phyloP scores from a whole-genome alignment of 2,797 vertebrate species.

The Hoplostethus atlanticus region DNA sequence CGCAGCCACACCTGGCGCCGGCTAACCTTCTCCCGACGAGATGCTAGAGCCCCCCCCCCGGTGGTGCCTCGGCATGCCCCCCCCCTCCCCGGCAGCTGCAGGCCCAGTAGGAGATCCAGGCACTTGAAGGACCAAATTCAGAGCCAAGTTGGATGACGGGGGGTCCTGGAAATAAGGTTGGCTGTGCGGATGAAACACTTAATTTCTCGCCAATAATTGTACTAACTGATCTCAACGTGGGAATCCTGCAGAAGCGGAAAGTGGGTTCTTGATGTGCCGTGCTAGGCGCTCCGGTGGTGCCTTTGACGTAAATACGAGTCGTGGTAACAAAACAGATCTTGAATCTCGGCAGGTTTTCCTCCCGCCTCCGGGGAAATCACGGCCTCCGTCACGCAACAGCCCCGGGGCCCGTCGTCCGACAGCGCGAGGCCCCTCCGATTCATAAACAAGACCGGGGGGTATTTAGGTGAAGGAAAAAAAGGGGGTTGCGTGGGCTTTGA shows the following conservation, averaged over 20 bases:
- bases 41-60: constrained; percentile 32
- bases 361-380: constrained; percentile 64
- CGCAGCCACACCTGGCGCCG: constrained; percentile 67
- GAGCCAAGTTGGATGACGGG: constrained; percentile 65
- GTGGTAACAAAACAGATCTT: constrained; percentile 47
- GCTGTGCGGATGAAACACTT: constrained; percentile 65
- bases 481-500: constrained; percentile 48
- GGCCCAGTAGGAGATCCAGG: constrained; percentile 59
- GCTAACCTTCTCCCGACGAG: constrained; percentile 60
- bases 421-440: constrained; percentile 50
- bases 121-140: constrained; percentile 61
- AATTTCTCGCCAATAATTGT: constrained; percentile 51
- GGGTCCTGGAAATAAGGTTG: constrained; percentile 60
- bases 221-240: constrained; percentile 60
- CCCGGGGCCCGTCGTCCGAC: constrained; percentile 17
- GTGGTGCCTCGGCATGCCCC: constrained; percentile 50
- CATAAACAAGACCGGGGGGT: constrained; percentile 61
- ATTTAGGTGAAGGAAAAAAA: constrained; percentile 49
- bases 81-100: constrained; percentile 57
- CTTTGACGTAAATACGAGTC: constrained; percentile 62
- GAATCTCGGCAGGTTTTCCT: constrained; percentile 41
- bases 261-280: constrained; percentile 62
- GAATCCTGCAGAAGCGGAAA: constrained; percentile 64
- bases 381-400: too few relatives aligned
- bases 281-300: constrained; percentile 52